A percentile compares a stretch with the other conserved stretches of the same genome.
These are phyloP conservation scores for Dinoponera quadriceps DNA, from an alignment of 1,140 invertebrate genomes.

Conservation along the genomic window DNA sequence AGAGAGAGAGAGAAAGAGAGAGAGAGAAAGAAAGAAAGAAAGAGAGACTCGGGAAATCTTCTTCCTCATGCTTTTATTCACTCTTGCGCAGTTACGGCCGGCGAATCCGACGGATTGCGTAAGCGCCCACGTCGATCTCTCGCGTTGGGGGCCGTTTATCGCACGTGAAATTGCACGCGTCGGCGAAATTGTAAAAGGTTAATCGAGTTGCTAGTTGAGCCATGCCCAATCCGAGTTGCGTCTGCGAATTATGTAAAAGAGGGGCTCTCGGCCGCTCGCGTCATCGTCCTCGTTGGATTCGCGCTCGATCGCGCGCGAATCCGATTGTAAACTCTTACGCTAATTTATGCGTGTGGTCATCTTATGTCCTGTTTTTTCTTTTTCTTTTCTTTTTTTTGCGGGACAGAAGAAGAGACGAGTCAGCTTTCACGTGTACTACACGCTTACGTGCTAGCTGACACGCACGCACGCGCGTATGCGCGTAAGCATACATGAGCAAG, in stretches of 20 bases:
- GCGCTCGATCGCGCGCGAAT: background rate
- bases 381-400: background rate
- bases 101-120: slow-evolving; percentile 20
- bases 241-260: slow-evolving; percentile 33
- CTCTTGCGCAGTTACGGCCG: slow-evolving; percentile 7
- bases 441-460: slow-evolving; percentile 15
- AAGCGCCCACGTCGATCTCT: slow-evolving; percentile 33
- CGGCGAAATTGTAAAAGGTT: slow-evolving; percentile 5
- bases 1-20: too few relatives aligned
- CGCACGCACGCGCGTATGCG: slow-evolving; percentile 11
- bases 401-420: slow-evolving; percentile 3
- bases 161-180: slow-evolving; percentile 16
- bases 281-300: too few relatives aligned
- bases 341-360: background rate
- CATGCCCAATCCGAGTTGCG: background rate
- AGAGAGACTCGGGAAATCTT: slow-evolving; percentile 22
- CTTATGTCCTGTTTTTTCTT: too few relatives aligned
- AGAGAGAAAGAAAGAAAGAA: too few relatives aligned
- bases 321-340: background rate
- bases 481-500: background rate
- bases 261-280: too few relatives aligned
- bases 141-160: slow-evolving; percentile 13
- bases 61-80: slow-evolving; percentile 36
- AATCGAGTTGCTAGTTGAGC: slow-evolving; percentile 10
- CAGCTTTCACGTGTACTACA: background rate